Evolutionary conservation across 2,888 invertebrate species (phyloP).

Genomic region (Agrilus mali): DNA sequence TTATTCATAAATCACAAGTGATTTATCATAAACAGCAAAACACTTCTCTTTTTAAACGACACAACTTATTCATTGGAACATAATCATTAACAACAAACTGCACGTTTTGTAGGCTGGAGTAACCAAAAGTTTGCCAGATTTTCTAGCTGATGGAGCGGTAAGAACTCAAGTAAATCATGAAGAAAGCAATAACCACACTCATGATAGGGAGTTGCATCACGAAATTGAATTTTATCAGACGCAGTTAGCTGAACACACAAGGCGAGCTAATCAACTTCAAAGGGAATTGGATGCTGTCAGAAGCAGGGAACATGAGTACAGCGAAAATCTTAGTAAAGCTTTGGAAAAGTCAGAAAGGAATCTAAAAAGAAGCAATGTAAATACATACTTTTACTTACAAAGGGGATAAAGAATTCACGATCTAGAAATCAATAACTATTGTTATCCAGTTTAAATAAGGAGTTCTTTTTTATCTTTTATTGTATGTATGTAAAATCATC

Average conservation of each 20-base stretch:
- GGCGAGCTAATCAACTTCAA: conserved; percentile 40
- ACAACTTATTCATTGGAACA: no score
- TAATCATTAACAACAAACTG: no score
- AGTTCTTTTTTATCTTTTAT: no score
- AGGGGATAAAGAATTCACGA: no score
- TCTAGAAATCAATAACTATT: no score
- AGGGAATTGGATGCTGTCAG: conserved; percentile 39
- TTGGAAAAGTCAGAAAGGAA: conserved; percentile 46
- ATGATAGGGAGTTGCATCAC: conserved; percentile 34
- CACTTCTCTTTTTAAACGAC: no score
- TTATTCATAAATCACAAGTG: no score
- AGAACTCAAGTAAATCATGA: conserved; percentile 28
- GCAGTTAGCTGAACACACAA: conserved; percentile 40
- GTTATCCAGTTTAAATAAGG: no score
- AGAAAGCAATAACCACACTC: conserved; percentile 20
- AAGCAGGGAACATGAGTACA: conserved; percentile 41
- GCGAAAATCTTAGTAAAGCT: conserved; percentile 40
- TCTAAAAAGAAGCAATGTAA: conserved; percentile 43
- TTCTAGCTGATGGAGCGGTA: conserved; percentile 57
- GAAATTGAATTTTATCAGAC: conserved; percentile 42
- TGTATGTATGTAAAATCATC: no score
- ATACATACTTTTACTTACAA: no score
- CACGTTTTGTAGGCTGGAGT: conserved; percentile 27
- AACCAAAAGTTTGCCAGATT: conserved; percentile 53
- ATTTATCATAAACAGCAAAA: no score